A percentile compares a stretch with the other conserved stretches of the same genome.
Conservation (phyloP, 2,113 vertebrate genomes). For the Motacilla alba region DNA sequence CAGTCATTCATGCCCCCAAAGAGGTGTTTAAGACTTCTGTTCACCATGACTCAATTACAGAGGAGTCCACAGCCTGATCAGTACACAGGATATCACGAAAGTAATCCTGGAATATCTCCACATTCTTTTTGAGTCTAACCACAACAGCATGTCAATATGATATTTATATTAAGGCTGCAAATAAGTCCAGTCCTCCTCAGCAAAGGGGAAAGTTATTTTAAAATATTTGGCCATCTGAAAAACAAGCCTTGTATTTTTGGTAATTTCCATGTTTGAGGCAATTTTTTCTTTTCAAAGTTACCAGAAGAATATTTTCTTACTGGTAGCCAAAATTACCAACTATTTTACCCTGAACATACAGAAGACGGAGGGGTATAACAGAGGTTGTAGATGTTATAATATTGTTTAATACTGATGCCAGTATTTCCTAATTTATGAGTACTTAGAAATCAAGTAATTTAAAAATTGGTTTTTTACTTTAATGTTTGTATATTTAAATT, state of each 20-base stretch:
- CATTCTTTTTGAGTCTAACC: neutral
- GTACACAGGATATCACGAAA: neutral
- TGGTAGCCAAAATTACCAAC: neutral
- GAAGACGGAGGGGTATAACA: neutral
- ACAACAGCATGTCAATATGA: neutral
- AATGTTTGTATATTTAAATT: neutral
- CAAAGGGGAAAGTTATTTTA: neutral
- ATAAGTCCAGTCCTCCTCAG: neutral
- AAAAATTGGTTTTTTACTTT: neutral
- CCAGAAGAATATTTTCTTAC: neutral
- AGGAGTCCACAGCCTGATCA: neutral
- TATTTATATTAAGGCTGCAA: neutral
- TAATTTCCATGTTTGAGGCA: neutral
- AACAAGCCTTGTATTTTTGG: neutral
- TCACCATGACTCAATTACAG: neutral
- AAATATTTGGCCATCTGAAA: neutral
- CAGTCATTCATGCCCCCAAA: neutral
- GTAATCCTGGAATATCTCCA: neutral
- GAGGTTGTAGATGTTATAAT: fast-evolving
- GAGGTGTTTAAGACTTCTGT: neutral
- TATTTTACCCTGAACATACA: neutral
- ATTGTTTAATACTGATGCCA: no score
- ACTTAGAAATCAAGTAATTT: neutral
- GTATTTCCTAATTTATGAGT: neutral
- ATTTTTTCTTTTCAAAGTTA: neutral